Percentiles rank a stretch among this genome's conserved stretches.
These are phyloP conservation scores for Apodemus sylvaticus DNA, from an alignment of 2,113 vertebrate species.

Conservation along the genomic window DNA sequence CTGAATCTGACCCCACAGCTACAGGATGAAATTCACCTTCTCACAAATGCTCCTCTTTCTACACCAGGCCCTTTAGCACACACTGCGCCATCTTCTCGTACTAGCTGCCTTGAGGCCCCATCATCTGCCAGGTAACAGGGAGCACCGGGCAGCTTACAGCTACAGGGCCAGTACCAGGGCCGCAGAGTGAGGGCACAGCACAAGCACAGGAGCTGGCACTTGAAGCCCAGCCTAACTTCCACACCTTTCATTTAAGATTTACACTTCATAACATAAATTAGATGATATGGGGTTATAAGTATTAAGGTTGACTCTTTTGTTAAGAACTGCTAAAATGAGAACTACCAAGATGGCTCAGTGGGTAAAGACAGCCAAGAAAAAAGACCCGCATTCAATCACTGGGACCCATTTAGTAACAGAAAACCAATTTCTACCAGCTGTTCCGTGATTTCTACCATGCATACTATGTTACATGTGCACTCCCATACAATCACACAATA, in stretches of 20 bases:
- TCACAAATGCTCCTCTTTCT: neutral
- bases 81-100: neutral
- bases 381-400: neutral
- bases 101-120: neutral
- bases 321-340: neutral
- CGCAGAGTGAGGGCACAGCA: neutral
- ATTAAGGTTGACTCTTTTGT: constrained; percentile 17
- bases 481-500: neutral
- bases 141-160: neutral
- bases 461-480: neutral
- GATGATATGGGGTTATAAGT: neutral
- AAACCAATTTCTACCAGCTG: neutral
- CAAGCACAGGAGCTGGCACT: neutral
- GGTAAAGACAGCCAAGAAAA: neutral
- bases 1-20: constrained; percentile 6
- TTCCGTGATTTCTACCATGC: neutral
- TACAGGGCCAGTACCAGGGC: neutral
- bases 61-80: neutral
- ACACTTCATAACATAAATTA: constrained; percentile 11
- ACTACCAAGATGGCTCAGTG: neutral
- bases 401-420: neutral
- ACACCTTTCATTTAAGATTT: constrained; percentile 19
- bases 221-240: neutral
- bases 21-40: neutral
- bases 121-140: neutral